Evolutionary conservation across 1,140 invertebrate species (phyloP).

Genomic region (Macrosteles quadrilineatus): DNA sequence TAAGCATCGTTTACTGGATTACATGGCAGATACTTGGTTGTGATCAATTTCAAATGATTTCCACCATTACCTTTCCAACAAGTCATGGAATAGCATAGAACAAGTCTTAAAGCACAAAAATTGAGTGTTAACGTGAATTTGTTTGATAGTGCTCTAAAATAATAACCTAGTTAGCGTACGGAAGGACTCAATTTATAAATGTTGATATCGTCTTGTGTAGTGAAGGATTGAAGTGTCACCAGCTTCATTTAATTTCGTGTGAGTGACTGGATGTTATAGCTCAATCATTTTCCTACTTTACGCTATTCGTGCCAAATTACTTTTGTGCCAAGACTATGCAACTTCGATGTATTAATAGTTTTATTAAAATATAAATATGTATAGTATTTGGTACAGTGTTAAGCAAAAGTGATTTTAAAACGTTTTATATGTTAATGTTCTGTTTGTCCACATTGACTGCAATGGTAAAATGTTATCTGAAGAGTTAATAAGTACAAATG

Average conservation of each 20-base stretch:
- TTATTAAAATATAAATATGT: too few relatives aligned
- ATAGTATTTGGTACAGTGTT: too few relatives aligned
- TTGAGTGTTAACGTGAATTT: constrained; percentile 23
- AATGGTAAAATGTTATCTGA: too few relatives aligned
- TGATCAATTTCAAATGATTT: constrained; percentile 19
- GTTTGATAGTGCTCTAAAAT: constrained; percentile 18
- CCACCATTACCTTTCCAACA: constrained; percentile 1
- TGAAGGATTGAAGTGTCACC: not conserved
- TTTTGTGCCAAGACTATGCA: constrained; percentile 5
- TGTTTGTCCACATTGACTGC: too few relatives aligned
- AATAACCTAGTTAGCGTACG: constrained; percentile 9
- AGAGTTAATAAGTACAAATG: too few relatives aligned
- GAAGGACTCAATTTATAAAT: constrained; percentile 12
- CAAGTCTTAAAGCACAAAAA: constrained; percentile 21
- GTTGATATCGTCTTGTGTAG: constrained; percentile 1
- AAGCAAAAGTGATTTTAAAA: too few relatives aligned
- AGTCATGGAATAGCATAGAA: constrained; percentile 9
- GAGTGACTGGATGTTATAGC: constrained; percentile 11
- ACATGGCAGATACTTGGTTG: not conserved
- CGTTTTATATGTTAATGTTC: too few relatives aligned
- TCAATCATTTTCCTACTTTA: constrained; percentile 11
- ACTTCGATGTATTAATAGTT: too few relatives aligned
- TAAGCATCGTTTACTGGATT: too few relatives aligned
- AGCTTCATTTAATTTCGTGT: not conserved
- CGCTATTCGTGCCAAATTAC: constrained; percentile 14